Percentiles rank a stretch among this genome's conserved stretches.
These are phyloP conservation scores for Australoheros scitulus DNA, from an alignment of 2,113 vertebrate genomes.

Conservation along the genomic window DNA sequence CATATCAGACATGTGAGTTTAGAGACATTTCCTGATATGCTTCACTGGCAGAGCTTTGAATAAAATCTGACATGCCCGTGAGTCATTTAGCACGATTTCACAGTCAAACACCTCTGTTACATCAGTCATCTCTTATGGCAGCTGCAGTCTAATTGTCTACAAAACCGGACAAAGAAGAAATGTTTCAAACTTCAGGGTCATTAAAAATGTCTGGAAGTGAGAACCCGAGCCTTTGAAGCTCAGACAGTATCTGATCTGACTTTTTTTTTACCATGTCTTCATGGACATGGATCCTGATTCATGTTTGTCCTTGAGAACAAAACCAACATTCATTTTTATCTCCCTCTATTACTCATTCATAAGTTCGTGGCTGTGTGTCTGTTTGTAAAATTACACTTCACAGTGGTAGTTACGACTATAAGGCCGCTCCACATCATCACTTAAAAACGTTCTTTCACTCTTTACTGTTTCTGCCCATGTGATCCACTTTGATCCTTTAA, in stretches of 20 bases:
- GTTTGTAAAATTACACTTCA: neutral
- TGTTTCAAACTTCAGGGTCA: neutral
- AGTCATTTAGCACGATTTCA: conserved; percentile 29
- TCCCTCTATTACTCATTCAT: neutral
- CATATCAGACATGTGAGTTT: neutral
- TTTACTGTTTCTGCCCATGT: neutral
- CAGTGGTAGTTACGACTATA: neutral
- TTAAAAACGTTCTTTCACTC: neutral
- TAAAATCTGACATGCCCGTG: neutral
- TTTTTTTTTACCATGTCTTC: neutral
- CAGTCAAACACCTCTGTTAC: neutral
- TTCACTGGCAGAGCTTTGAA: neutral
- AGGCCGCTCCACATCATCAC: neutral
- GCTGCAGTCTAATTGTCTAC: neutral
- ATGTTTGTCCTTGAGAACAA: neutral
- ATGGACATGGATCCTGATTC: neutral
- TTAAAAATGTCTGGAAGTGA: neutral
- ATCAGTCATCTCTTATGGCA: conserved; percentile 20
- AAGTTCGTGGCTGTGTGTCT: neutral
- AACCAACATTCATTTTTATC: neutral
- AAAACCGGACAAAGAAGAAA: neutral
- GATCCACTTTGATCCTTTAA: neutral
- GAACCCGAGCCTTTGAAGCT: neutral
- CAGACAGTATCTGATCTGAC: neutral
- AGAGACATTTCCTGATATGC: neutral